phyloP scores from a whole-genome alignment of 2,113 vertebrate genomes.

The Marmota monax region DNA sequence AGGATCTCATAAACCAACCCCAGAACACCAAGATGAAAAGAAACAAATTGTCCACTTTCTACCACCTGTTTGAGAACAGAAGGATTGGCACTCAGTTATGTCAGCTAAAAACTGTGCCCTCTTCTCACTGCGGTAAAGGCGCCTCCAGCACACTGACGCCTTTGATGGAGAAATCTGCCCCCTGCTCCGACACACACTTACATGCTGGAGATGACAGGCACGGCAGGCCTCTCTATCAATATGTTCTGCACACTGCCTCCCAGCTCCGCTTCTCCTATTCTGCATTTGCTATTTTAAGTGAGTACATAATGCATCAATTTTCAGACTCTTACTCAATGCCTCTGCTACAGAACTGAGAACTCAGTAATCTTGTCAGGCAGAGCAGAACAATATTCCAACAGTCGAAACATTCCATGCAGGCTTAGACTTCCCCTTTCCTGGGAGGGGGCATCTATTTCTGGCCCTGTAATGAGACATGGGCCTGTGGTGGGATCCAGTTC shows the following conservation, averaged over 20 bases:
- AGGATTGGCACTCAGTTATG: neutral
- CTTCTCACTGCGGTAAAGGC: fast-evolving
- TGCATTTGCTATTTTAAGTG: constrained; percentile 77
- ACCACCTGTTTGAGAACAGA: constrained; percentile 66
- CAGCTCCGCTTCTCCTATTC: constrained; percentile 63
- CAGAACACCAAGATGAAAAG: constrained; percentile 49
- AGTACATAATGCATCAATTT: constrained; percentile 70
- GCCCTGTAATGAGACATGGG: constrained; percentile 74
- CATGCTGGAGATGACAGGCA: neutral
- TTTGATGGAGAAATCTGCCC: constrained; percentile 8
- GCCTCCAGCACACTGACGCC: neutral
- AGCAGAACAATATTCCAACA: constrained; percentile 64
- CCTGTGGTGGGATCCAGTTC: constrained; percentile 24
- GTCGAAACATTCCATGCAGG: constrained; percentile 66
- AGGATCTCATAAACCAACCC: constrained; percentile 15
- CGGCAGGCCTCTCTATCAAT: constrained; percentile 50
- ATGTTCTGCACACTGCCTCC: constrained; percentile 47
- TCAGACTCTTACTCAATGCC: constrained; percentile 61
- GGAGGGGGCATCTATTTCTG: constrained; percentile 76
- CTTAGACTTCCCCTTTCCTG: constrained; percentile 56
- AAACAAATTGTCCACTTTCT: constrained; percentile 49
- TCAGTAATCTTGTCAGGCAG: constrained; percentile 60
- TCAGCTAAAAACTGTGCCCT: neutral
- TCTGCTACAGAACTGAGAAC: constrained; percentile 48
- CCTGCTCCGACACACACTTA: neutral